These are phyloP conservation scores for Fulica atra DNA, from an alignment of 2,113 vertebrate genomes.

Conservation along the genomic window DNA sequence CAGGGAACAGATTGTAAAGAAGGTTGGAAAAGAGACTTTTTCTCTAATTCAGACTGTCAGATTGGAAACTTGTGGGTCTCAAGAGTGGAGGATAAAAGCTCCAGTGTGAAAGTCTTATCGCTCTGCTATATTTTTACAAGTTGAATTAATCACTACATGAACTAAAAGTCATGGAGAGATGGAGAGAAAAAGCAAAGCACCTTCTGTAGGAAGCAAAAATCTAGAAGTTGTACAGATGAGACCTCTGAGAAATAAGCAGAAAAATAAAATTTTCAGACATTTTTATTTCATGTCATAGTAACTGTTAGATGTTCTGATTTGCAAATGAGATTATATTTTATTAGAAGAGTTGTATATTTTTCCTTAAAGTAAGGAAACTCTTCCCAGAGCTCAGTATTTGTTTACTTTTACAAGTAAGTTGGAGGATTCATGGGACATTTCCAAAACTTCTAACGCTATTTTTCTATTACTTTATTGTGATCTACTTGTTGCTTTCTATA, in stretches of 20 bases:
- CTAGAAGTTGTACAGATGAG: not conserved
- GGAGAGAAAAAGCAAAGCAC: not conserved
- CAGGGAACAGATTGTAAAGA: not conserved
- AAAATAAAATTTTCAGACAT: not conserved
- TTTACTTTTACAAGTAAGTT: not conserved
- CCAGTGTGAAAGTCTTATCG: not conserved
- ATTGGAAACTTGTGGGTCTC: not conserved
- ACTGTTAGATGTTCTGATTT: not conserved
- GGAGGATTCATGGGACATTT: not conserved
- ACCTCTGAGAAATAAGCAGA: not conserved
- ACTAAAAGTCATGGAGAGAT: not conserved
- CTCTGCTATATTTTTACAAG: not conserved
- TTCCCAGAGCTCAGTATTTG: not conserved
- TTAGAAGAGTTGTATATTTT: not conserved
- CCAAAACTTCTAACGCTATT: not conserved
- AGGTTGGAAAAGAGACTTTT: not conserved
- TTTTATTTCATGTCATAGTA: not conserved
- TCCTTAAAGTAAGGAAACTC: not conserved
- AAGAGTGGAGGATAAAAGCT: not conserved
- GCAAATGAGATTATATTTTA: not conserved
- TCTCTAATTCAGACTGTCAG: not conserved
- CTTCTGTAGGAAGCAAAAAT: not conserved
- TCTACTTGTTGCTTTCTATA: not conserved
- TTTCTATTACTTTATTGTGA: not conserved
- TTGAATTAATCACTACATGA: not conserved